Evolutionary conservation across 2,888 invertebrate genomes (phyloP).

Genomic region (Drosophila crucigera): DNA sequence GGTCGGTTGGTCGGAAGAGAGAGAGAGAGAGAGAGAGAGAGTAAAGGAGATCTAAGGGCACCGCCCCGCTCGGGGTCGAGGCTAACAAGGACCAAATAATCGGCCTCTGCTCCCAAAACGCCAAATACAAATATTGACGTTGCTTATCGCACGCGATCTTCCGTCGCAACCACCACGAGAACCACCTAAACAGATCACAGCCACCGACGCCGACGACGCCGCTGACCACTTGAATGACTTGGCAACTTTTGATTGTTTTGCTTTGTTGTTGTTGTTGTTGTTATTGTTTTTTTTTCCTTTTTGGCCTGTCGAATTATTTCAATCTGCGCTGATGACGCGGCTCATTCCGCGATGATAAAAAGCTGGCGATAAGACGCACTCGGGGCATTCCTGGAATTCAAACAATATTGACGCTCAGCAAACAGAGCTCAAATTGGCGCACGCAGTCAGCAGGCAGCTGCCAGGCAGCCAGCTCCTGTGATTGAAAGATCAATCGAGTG

Average conservation of each 20-base stretch:
- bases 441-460: slow-evolving; percentile 47
- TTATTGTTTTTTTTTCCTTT: neutral
- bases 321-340: slow-evolving; percentile 78
- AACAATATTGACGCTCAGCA: slow-evolving; percentile 48
- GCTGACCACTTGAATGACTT: slow-evolving; percentile 70
- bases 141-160: slow-evolving; percentile 78
- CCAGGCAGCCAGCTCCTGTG: slow-evolving; percentile 34
- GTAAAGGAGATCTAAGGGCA: slow-evolving; percentile 10
- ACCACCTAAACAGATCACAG: slow-evolving; percentile 44
- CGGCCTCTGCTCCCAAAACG: slow-evolving; percentile 52
- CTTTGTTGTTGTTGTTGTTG: neutral
- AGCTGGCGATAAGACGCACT: slow-evolving; percentile 68
- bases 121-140: slow-evolving; percentile 78
- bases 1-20: slow-evolving; percentile 25
- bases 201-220: slow-evolving; percentile 35
- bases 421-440: slow-evolving; percentile 62
- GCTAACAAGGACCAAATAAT: slow-evolving; percentile 66
- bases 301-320: slow-evolving; percentile 69
- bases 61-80: slow-evolving; percentile 27
- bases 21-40: slow-evolving; percentile 12
- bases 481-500: slow-evolving; percentile 73
- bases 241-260: slow-evolving; percentile 56
- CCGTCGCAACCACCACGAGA: slow-evolving; percentile 4
- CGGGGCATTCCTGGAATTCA: slow-evolving; percentile 59
- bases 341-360: slow-evolving; percentile 73